Conservation (phyloP, 2,113 vertebrate genomes). For the Capricornis sumatraensis region DNA sequence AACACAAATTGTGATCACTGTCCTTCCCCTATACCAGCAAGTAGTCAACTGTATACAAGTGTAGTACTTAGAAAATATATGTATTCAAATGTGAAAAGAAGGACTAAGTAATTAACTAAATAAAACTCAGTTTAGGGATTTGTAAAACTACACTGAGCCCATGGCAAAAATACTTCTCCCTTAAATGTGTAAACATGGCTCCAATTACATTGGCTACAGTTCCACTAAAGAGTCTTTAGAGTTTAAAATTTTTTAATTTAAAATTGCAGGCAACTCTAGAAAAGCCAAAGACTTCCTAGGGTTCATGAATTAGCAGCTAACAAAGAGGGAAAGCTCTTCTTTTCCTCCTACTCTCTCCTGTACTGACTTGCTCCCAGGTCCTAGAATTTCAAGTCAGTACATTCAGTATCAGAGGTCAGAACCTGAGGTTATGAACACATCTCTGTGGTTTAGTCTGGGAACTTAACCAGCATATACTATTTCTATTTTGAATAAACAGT, state of each 20-base stretch:
- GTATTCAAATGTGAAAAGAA: neutral
- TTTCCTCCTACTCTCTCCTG: neutral
- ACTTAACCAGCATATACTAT: neutral
- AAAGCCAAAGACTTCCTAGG: neutral
- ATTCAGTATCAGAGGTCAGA: neutral
- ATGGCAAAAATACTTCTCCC: neutral
- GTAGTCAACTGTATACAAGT: neutral
- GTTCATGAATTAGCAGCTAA: neutral
- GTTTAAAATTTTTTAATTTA: neutral
- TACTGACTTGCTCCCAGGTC: neutral
- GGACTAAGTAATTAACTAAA: neutral
- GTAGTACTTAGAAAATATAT: neutral
- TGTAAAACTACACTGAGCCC: neutral
- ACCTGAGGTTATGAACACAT: neutral
- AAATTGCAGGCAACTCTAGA: neutral
- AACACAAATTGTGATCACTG: neutral
- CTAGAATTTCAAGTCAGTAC: neutral
- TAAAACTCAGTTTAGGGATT: neutral
- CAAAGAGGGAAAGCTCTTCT: neutral
- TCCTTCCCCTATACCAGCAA: neutral
- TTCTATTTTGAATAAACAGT: neutral
- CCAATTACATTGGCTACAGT: neutral
- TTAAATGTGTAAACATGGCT: neutral
- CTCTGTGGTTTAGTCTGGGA: neutral
- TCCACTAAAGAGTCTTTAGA: neutral